phyloP scores from a whole-genome alignment of 2,888 invertebrate genomes.

The Caenorhabditis sinica region DNA sequence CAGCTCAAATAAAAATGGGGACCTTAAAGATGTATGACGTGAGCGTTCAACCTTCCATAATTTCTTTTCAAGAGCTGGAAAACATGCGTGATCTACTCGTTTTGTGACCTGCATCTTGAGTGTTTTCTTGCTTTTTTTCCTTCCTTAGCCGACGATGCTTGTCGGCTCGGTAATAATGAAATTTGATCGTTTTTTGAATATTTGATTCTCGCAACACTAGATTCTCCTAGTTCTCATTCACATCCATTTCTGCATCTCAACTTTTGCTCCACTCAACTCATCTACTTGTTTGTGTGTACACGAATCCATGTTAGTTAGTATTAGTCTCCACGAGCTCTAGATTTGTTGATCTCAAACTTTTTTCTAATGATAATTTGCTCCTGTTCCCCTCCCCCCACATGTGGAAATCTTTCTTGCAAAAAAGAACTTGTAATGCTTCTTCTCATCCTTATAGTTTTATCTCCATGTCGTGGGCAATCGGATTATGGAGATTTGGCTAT shows the following conservation, averaged over 20 bases:
- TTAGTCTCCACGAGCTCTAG: neutral
- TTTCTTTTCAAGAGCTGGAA: constrained; percentile 36
- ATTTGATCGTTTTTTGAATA: constrained; percentile 55
- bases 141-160: neutral
- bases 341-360: neutral
- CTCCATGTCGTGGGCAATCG: constrained; percentile 39
- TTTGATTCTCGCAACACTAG: constrained; percentile 55
- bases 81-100: constrained; percentile 28
- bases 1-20: constrained; percentile 3
- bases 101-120: constrained; percentile 38
- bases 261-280: constrained; percentile 16
- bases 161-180: constrained; percentile 55
- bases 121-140: constrained; percentile 22
- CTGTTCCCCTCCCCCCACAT: neutral
- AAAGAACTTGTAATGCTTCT: constrained; percentile 39
- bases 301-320: neutral
- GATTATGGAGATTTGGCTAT: constrained; percentile 59
- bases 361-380: neutral
- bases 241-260: constrained; percentile 18
- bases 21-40: constrained; percentile 20
- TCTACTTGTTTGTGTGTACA: constrained; percentile 1
- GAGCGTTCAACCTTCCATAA: constrained; percentile 53
- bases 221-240: constrained; percentile 20
- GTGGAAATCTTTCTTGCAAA: constrained; percentile 28
- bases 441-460: constrained; percentile 27